A percentile compares a stretch with the other conserved stretches of the same genome.
Evolutionary conservation across 2,113 vertebrate species (phyloP).

Genomic region (Apodemus sylvaticus): DNA sequence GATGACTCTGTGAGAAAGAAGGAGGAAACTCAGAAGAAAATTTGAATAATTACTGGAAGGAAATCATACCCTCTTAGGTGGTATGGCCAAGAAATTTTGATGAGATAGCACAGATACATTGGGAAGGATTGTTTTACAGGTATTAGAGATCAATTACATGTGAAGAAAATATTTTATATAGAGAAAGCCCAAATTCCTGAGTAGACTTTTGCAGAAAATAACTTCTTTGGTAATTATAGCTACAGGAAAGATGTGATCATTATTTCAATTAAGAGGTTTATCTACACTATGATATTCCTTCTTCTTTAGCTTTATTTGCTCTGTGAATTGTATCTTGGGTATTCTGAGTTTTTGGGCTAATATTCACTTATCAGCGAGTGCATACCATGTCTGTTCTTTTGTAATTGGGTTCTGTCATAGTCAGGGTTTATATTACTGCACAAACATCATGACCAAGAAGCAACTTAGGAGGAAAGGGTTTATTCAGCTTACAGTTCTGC

Average conservation of each 20-base stretch:
- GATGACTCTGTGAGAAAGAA: not conserved
- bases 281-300: not conserved
- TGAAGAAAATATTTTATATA: not conserved
- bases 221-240: constrained; percentile 3
- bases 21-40: not conserved
- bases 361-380: no score
- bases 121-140: not conserved
- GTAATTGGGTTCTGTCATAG: no score
- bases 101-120: not conserved
- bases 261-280: constrained; percentile 49
- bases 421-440: no score
- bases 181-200: not conserved
- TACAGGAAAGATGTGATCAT: constrained; percentile 1
- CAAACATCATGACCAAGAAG: no score
- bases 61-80: not conserved
- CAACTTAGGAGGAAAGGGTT: no score
- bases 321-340: no score
- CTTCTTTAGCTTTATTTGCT: no score
- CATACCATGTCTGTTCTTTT: no score
- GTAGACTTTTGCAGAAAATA: not conserved
- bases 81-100: not conserved
- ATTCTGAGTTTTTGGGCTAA: no score
- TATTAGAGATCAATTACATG: not conserved
- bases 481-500: no score
- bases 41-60: not conserved